Conservation (phyloP, 2,797 vertebrate species). For the Tympanoctomys barrerae region DNA sequence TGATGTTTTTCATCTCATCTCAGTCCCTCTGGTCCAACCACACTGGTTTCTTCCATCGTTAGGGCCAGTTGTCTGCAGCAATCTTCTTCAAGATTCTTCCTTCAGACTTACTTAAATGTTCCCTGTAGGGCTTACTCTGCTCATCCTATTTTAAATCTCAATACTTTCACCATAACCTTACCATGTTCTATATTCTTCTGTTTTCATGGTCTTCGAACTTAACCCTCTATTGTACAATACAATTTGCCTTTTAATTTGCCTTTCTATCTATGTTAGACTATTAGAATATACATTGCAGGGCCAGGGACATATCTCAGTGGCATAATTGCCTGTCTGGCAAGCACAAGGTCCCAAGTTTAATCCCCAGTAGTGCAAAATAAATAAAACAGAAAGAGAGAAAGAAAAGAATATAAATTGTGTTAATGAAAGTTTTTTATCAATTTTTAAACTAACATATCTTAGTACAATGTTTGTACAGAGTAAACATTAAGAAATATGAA, state of each 20-base stretch:
- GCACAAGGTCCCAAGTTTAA: no score
- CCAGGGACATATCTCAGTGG: no score
- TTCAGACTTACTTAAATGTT: neutral
- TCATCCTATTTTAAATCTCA: neutral
- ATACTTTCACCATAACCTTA: neutral
- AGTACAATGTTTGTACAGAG: neutral
- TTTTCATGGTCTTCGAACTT: neutral
- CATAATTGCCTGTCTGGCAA: no score
- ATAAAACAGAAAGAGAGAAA: no score
- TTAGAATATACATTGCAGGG: neutral
- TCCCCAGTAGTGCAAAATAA: no score
- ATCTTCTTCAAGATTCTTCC: neutral
- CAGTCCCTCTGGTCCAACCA: neutral
- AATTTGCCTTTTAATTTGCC: neutral
- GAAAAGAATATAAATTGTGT: neutral
- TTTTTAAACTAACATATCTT: neutral
- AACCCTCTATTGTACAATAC: neutral
- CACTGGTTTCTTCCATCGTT: neutral
- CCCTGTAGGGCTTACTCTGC: neutral
- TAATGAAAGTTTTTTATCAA: neutral
- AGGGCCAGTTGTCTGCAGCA: neutral
- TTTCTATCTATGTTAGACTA: neutral
- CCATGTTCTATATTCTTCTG: neutral
- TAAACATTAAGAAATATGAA: neutral
- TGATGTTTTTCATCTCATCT: neutral